These are phyloP conservation scores for Drosophila elegans DNA, from an alignment of 1,140 invertebrate species.

Conservation along the genomic window DNA sequence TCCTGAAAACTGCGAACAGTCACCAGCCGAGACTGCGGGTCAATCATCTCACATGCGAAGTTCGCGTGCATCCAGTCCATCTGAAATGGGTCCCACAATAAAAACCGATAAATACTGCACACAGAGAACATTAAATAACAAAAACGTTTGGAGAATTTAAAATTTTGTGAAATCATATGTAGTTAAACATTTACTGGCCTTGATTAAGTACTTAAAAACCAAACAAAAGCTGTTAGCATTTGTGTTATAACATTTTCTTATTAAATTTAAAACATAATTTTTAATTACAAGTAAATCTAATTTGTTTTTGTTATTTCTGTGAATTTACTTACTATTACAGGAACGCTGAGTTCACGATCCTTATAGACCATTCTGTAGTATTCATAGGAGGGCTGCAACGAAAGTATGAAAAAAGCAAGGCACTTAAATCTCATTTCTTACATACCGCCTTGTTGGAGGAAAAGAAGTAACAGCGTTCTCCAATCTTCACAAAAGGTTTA, in stretches of 20 bases:
- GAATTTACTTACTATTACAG: constrained; percentile 36
- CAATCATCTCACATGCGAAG: constrained; percentile 60
- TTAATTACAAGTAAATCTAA: too few relatives aligned
- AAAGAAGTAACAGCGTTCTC: constrained; percentile 56
- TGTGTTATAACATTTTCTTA: too few relatives aligned
- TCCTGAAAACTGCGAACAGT: constrained; percentile 29
- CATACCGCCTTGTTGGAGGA: constrained; percentile 61
- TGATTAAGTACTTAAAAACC: too few relatives aligned
- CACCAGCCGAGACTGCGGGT: constrained; percentile 26
- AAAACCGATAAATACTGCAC: too few relatives aligned
- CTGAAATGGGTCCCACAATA: constrained; percentile 5
- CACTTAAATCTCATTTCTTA: neutral
- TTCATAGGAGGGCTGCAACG: constrained; percentile 52
- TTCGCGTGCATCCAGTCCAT: constrained; percentile 52
- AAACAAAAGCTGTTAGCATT: too few relatives aligned
- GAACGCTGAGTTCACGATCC: constrained; percentile 51
- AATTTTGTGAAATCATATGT: too few relatives aligned
- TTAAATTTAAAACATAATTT: too few relatives aligned
- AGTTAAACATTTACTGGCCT: too few relatives aligned
- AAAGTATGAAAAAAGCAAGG: too few relatives aligned
- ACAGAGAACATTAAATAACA: too few relatives aligned
- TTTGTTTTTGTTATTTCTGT: too few relatives aligned
- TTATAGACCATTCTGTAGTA: constrained; percentile 60
- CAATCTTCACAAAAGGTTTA: constrained; percentile 57
- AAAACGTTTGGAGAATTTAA: too few relatives aligned